Percentiles rank a stretch among this genome's conserved stretches.
Evolutionary conservation across 2,113 vertebrate species (phyloP).

Genomic region (Catagonus wagneri): DNA sequence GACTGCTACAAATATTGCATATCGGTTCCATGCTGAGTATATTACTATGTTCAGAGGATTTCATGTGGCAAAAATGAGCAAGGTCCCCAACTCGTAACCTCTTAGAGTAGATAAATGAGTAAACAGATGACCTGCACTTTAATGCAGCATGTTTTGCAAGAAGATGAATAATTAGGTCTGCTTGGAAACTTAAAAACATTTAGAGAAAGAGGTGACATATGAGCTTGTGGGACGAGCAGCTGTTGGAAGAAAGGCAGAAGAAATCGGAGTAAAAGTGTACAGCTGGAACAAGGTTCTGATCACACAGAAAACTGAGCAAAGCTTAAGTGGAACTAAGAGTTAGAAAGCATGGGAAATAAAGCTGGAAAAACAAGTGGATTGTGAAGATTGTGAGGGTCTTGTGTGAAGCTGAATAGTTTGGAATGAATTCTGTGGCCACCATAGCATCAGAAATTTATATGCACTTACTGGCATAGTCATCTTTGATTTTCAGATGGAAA

Average conservation of each 20-base stretch:
- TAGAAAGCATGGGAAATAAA: background rate
- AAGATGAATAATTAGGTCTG: slow-evolving; percentile 1
- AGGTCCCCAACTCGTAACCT: background rate
- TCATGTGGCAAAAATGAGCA: slow-evolving; percentile 3
- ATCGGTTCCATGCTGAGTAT: background rate
- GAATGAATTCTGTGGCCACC: background rate
- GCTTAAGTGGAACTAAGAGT: background rate
- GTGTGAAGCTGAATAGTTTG: background rate
- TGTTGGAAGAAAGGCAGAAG: background rate
- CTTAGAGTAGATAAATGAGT: background rate
- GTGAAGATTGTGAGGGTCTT: background rate
- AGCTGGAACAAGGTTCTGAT: background rate
- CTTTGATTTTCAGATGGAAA: background rate
- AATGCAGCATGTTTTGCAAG: background rate
- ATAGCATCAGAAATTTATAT: background rate
- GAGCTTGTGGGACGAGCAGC: background rate
- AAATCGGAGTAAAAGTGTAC: background rate
- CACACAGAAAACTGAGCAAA: background rate
- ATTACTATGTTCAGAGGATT: background rate
- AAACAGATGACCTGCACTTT: background rate
- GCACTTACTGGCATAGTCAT: background rate
- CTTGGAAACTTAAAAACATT: background rate
- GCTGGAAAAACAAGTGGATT: background rate
- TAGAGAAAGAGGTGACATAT: background rate
- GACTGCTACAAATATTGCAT: background rate